A percentile compares a stretch with the other conserved stretches of the same genome.
Conservation (phyloP, 2,113 vertebrate species). For the Gracilinanus agilis region DNA sequence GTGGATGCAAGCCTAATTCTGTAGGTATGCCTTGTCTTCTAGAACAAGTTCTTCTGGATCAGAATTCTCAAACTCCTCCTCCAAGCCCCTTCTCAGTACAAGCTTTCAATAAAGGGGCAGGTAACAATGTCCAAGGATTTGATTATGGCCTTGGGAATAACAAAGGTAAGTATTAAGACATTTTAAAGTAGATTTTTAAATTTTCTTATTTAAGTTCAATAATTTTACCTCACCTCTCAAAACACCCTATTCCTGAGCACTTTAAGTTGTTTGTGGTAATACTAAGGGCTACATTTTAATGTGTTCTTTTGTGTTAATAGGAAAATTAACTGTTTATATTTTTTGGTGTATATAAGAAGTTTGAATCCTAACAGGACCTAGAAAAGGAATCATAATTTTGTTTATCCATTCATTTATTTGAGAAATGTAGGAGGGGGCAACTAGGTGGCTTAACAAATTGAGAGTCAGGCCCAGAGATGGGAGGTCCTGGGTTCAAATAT, state of each 20-base stretch:
- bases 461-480: too few species aligned
- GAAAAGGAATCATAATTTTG: conserved; percentile 31
- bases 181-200: not conserved
- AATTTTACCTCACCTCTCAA: conserved; percentile 27
- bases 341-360: conserved; percentile 40
- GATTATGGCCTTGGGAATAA: conserved; percentile 98
- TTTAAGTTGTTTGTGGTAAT: conserved; percentile 42
- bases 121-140: conserved; percentile 94
- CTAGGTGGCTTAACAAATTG: too few species aligned
- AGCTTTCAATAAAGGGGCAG: conserved; percentile 93
- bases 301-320: not conserved
- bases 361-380: not conserved
- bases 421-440: too few species aligned
- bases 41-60: conserved; percentile 96
- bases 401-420: not conserved
- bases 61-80: conserved; percentile 95
- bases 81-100: conserved; percentile 98
- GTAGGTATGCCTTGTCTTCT: conserved; percentile 78
- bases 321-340: not conserved
- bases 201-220: conserved; percentile 15
- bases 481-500: too few species aligned
- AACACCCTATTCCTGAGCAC: conserved; percentile 9
- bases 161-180: conserved; percentile 90
- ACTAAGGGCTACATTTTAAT: not conserved
- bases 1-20: conserved; percentile 63